Percentiles rank a stretch among this genome's conserved stretches.
phyloP scores from a whole-genome alignment of 2,113 vertebrate genomes.

The Pseudorasbora parva region DNA sequence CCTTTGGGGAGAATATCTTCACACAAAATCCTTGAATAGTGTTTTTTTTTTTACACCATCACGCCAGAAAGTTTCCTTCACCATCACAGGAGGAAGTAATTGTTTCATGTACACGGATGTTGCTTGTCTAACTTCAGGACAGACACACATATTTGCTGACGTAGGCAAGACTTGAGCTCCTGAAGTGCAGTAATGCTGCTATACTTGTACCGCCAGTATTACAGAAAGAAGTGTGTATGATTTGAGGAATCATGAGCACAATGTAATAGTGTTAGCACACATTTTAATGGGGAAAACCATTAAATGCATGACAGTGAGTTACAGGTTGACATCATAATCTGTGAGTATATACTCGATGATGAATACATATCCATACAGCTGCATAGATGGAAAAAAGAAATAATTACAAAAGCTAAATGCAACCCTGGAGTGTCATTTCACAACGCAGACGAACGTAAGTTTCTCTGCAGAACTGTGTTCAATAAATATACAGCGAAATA shows the following conservation, averaged over 20 bases:
- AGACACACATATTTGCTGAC: not conserved
- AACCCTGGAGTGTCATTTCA: not conserved
- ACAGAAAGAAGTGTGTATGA: not conserved
- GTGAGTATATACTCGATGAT: constrained; percentile 58
- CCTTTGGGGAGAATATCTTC: not conserved
- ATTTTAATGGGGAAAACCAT: constrained; percentile 46
- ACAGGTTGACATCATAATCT: constrained; percentile 27
- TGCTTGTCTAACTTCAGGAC: not conserved
- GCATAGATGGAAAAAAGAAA: constrained; percentile 4
- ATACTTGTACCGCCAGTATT: not conserved
- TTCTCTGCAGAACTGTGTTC: not conserved
- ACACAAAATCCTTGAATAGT: not conserved
- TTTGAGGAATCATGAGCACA: not conserved
- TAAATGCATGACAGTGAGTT: constrained; percentile 37
- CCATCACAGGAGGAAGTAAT: not conserved
- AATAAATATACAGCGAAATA: constrained; percentile 28
- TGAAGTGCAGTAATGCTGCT: not conserved
- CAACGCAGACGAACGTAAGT: not conserved
- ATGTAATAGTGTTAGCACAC: not conserved
- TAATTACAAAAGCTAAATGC: constrained; percentile 1
- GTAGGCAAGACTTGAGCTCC: not conserved
- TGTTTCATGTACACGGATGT: not conserved
- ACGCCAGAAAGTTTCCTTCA: not conserved
- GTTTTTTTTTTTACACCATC: not conserved
- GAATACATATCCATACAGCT: constrained; percentile 43